These are phyloP conservation scores for Australoheros facetus DNA, from an alignment of 2,797 vertebrate species.

Conservation along the genomic window DNA sequence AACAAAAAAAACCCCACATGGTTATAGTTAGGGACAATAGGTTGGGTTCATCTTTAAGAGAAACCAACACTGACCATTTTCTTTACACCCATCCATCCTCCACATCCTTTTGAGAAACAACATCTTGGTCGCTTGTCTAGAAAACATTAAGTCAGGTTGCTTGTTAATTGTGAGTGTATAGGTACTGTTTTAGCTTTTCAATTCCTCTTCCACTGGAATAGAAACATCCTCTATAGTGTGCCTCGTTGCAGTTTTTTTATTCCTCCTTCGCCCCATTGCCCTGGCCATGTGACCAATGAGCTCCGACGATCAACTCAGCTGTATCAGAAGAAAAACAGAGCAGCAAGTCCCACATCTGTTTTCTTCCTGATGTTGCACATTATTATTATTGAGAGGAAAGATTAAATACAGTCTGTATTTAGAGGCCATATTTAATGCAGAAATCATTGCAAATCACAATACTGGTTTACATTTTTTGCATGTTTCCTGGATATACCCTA, in stretches of 20 bases:
- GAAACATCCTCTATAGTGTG: slow-evolving; percentile 8
- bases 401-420: slow-evolving; percentile 37
- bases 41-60: background rate
- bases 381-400: slow-evolving; percentile 45
- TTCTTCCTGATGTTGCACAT: slow-evolving; percentile 43
- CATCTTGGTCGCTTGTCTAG: background rate
- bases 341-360: slow-evolving; percentile 44
- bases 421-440: slow-evolving; percentile 18
- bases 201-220: slow-evolving; percentile 10
- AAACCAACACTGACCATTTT: background rate
- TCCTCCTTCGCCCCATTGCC: background rate
- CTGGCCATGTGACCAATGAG: slow-evolving; percentile 34
- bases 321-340: slow-evolving; percentile 49
- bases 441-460: slow-evolving; percentile 23
- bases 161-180: background rate
- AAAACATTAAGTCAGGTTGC: background rate
- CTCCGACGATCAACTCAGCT: slow-evolving; percentile 32
- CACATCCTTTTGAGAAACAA: slow-evolving; percentile 1
- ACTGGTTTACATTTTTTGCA: slow-evolving; percentile 25
- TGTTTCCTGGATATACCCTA: background rate
- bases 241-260: slow-evolving; percentile 6
- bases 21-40: background rate
- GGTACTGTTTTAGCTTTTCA: background rate
- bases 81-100: background rate
- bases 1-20: background rate